Evolutionary conservation across 1,140 invertebrate genomes (phyloP).

Genomic region (Dryas iulia): DNA sequence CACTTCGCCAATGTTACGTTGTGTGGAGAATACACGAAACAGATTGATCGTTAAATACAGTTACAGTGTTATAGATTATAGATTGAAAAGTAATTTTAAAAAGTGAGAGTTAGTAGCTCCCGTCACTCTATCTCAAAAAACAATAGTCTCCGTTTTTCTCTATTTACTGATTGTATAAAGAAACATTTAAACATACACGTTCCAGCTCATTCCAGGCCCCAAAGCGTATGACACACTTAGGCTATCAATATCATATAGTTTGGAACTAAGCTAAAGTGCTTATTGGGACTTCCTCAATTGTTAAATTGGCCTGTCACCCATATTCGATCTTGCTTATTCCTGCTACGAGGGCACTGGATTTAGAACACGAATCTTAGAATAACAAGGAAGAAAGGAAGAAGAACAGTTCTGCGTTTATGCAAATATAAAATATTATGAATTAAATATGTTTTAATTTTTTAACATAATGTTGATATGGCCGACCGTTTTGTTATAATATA

Average conservation of each 20-base stretch:
- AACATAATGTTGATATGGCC: too few relatives aligned
- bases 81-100: too few relatives aligned
- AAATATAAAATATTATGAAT: too few relatives aligned
- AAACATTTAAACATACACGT: background rate
- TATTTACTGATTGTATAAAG: background rate
- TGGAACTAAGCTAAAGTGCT: conserved; percentile 58
- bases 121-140: too few relatives aligned
- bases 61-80: too few relatives aligned
- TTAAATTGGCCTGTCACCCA: conserved; percentile 68
- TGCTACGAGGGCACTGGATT: conserved; percentile 34
- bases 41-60: too few relatives aligned
- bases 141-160: too few relatives aligned
- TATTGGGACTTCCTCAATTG: conserved; percentile 73
- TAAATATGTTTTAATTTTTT: too few relatives aligned
- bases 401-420: background rate
- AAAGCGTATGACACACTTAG: conserved; percentile 32
- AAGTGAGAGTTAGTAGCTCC: too few relatives aligned
- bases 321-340: conserved; percentile 62
- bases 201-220: conserved; percentile 1
- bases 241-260: conserved; percentile 45
- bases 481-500: too few relatives aligned
- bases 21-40: too few relatives aligned
- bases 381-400: conserved; percentile 12
- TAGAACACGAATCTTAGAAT: conserved; percentile 29
- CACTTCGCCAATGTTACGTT: too few relatives aligned